These are phyloP conservation scores for Vicugna pacos DNA, from an alignment of 2,113 vertebrate species.

Conservation along the genomic window DNA sequence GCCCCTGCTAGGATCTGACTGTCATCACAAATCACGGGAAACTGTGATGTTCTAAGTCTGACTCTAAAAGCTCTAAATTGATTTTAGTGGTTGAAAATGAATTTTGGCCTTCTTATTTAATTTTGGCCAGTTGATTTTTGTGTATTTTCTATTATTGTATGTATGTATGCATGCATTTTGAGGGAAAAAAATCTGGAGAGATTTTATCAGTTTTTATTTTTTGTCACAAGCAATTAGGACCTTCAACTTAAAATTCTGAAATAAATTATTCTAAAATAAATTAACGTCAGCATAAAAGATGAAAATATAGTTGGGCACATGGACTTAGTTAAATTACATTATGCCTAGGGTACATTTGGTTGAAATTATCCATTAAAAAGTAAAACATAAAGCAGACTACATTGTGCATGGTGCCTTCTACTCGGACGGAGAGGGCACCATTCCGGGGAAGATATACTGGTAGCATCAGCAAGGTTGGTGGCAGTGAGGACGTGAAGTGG, in stretches of 20 bases:
- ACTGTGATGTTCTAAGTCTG: not conserved
- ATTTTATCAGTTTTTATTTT: not conserved
- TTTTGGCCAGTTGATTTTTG: not conserved
- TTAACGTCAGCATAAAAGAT: not conserved
- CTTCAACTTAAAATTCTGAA: not conserved
- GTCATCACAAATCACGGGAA: not conserved
- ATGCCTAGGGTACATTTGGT: not conserved
- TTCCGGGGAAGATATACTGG: not conserved
- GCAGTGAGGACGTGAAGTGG: not conserved
- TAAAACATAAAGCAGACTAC: not conserved
- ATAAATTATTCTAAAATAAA: constrained; percentile 41
- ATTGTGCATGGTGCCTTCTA: accelerated
- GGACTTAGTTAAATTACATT: not conserved
- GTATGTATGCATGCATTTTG: not conserved
- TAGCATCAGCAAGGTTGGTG: not conserved
- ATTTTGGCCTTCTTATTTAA: constrained; percentile 47
- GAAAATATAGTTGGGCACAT: not conserved
- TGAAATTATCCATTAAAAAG: constrained; percentile 4
- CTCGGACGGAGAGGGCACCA: not conserved
- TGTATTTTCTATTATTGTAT: not conserved
- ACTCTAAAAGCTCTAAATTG: not conserved
- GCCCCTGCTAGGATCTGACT: not conserved
- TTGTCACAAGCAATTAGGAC: not conserved
- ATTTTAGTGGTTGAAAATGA: not conserved
- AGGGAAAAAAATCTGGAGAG: not conserved